Evolutionary conservation across 1,140 invertebrate species (phyloP), one percentile per base, ranked within the genome.

Genomic region (Paralvinella palmiformis): DNA sequence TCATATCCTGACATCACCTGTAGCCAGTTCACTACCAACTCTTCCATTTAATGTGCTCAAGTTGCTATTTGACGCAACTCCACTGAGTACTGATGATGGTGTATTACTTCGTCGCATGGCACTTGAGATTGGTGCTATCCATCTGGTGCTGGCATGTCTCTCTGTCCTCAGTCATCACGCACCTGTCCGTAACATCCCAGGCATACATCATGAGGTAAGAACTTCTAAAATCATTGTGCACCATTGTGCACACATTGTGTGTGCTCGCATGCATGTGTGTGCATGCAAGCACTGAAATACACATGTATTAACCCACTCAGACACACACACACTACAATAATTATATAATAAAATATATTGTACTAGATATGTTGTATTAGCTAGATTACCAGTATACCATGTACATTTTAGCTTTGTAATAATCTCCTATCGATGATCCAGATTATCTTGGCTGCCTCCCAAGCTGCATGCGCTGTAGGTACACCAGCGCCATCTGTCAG

Each of bases 111-210:
- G 92, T n/a, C 82, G 87, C 4, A 89, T 89, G 71, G 88, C 90
- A 56, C 85, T 94, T 66, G 88, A 90, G 56, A 86, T 89, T 29
- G 92, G 92, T 15, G 90, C 89, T 37, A 85, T 94, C 70, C 85
- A 91, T 70, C 83, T 95, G 3, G 82, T 95, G 57, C 84, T 96
- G 0, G 88, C 90, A 35, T 95, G 91, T 75, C 81, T 95, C 24
- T 89, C 91, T 1, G 88, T 91, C 5, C 91, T 96, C 69, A 93
- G 92, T 1, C 92, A 94, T 77, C 91, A 93, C 73, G 84, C 85
- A 10, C 79, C 79, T 32, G 68, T 78, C 33, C 68, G 72, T 7
- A 67, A 69, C 15, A 68, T 80, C n/a, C 75, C 82, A 24, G 81
- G 79, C 22, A 70, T 83, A 33, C 81, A 83, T 62, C 79, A 82